A percentile compares a stretch with the other conserved stretches of the same genome.
phyloP scores from a whole-genome alignment of 2,113 vertebrate genomes.

The Serinus canaria region DNA sequence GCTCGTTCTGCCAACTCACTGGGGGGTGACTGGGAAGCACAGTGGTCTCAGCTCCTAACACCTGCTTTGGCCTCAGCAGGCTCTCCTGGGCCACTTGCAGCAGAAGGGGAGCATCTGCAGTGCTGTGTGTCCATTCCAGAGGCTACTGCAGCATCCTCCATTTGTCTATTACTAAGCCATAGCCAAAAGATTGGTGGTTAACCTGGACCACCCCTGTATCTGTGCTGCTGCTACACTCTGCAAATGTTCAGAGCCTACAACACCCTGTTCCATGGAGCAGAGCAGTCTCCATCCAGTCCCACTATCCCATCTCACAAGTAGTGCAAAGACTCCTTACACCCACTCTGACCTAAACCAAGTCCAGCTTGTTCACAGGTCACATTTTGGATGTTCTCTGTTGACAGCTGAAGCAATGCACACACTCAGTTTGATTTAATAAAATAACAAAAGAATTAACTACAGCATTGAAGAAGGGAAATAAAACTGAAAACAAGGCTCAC shows the following conservation, averaged over 20 bases:
- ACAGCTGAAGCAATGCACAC: not conserved
- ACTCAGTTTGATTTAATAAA: not conserved
- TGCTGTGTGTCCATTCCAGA: not conserved
- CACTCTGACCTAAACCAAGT: not conserved
- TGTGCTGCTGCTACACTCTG: not conserved
- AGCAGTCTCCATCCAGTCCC: not conserved
- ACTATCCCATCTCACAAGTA: not conserved
- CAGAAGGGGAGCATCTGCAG: not conserved
- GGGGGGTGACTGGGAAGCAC: not conserved
- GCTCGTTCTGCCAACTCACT: not conserved
- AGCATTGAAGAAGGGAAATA: not conserved
- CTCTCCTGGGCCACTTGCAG: not conserved
- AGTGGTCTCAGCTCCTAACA: not conserved
- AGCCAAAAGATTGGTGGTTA: not conserved
- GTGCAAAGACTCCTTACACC: not conserved
- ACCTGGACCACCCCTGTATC: not conserved
- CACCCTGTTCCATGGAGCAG: not conserved
- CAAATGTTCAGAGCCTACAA: not conserved
- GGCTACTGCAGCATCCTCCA: not conserved
- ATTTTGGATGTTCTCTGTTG: not conserved
- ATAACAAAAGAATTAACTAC: not conserved
- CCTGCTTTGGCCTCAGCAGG: not conserved
- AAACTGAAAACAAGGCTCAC: not conserved
- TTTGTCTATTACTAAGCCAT: fast-evolving
- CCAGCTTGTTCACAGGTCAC: not conserved